Conservation (phyloP, 2,113 vertebrate species). For the Platichthys flesus region DNA sequence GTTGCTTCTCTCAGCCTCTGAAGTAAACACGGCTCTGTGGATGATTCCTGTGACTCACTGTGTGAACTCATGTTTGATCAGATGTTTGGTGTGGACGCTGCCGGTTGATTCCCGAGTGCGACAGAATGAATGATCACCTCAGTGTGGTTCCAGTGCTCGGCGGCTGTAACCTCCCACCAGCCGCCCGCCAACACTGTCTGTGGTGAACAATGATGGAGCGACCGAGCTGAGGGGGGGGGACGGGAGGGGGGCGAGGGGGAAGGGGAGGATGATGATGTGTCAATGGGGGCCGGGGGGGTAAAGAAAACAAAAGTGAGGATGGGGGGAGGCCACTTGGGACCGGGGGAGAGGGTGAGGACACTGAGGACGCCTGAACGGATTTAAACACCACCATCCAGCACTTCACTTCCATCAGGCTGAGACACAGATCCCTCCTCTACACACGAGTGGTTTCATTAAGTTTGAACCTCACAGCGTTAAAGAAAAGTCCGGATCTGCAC, state of each 20-base stretch:
- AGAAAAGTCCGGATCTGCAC: too few species aligned
- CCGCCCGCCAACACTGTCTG: neutral
- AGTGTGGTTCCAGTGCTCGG: neutral
- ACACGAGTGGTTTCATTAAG: too few species aligned
- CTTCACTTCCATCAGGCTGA: too few species aligned
- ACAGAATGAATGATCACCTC: neutral
- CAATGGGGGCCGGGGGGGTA: conserved; percentile 32
- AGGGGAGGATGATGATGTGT: conserved; percentile 17
- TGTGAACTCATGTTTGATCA: neutral
- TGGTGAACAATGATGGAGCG: conserved; percentile 44
- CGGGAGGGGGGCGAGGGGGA: neutral
- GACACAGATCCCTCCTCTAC: too few species aligned
- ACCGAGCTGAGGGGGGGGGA: conserved; percentile 7
- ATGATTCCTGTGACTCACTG: neutral
- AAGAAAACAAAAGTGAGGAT: conserved; percentile 50
- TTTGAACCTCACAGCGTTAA: too few species aligned
- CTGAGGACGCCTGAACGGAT: neutral
- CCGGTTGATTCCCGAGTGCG: neutral
- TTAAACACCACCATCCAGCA: too few species aligned
- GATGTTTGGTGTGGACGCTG: neutral
- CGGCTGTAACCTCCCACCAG: neutral
- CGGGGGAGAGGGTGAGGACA: neutral
- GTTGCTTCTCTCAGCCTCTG: conserved; percentile 1
- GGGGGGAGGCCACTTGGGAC: neutral
- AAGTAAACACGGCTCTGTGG: neutral